Evolutionary conservation across 2,113 vertebrate genomes (phyloP).

Genomic region (Panthera tigris): DNA sequence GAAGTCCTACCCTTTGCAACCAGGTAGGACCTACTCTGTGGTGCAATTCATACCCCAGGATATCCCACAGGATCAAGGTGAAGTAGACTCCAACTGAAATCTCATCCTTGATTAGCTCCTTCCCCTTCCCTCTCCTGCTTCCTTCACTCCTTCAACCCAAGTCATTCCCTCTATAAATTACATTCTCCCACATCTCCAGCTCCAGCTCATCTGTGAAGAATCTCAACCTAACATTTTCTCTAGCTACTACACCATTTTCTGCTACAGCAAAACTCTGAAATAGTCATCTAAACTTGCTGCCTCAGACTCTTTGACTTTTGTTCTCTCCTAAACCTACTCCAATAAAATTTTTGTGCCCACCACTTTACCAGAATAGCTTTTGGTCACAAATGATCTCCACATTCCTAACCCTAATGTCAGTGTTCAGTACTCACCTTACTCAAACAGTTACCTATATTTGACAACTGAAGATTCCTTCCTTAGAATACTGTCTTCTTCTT

Average conservation of each 20-base stretch:
- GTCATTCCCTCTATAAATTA: background rate
- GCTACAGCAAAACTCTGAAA: background rate
- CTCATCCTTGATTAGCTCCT: background rate
- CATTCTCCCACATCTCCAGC: background rate
- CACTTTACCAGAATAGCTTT: background rate
- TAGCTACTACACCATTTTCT: background rate
- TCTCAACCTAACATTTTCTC: background rate
- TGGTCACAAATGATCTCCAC: background rate
- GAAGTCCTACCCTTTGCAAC: background rate
- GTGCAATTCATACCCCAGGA: background rate
- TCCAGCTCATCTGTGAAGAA: background rate
- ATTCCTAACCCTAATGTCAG: background rate
- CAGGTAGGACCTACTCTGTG: background rate
- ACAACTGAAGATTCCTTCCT: background rate
- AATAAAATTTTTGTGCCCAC: background rate
- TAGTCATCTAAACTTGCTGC: background rate
- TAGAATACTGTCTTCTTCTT: background rate
- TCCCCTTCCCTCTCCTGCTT: background rate
- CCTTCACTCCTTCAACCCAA: background rate
- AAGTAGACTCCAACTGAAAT: background rate
- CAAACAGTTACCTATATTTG: background rate
- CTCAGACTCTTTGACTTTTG: background rate
- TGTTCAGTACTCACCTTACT: background rate
- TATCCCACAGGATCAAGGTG: background rate
- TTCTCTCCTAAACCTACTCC: background rate